A percentile compares a stretch with the other conserved stretches of the same genome.
Conservation (phyloP, 2,888 invertebrate genomes). For the Lasius fuliginosus region DNA sequence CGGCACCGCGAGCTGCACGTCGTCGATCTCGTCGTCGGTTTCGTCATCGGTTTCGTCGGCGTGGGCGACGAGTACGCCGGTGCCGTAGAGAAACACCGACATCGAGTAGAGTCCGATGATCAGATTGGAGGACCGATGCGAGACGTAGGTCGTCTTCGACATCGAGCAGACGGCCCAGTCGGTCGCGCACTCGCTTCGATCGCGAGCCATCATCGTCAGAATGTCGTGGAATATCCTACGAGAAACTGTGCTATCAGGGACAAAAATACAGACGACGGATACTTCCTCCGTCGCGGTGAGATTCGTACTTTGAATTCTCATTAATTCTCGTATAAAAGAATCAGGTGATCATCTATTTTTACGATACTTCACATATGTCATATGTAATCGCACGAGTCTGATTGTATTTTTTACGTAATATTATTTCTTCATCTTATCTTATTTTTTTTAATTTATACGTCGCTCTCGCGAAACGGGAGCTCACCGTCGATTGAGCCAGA, state of each 20-base stretch:
- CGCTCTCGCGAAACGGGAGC: neutral
- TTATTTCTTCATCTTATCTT: neutral
- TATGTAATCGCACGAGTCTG: neutral
- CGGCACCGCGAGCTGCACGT: neutral
- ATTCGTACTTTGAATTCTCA: neutral
- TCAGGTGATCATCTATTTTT: neutral
- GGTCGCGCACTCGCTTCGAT: constrained; percentile 55
- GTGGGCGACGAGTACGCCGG: constrained; percentile 35
- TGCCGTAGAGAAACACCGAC: constrained; percentile 24
- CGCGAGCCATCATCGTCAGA: constrained; percentile 58
- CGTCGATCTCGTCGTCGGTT: neutral
- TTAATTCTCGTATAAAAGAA: neutral
- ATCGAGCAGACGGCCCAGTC: constrained; percentile 47
- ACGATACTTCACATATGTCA: neutral
- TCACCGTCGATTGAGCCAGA: constrained; percentile 65
- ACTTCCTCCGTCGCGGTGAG: neutral
- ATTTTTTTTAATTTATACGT: neutral
- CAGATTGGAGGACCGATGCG: constrained; percentile 47
- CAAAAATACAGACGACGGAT: neutral
- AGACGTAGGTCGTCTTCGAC: constrained; percentile 42
- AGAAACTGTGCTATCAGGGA: neutral
- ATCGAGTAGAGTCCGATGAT: constrained; percentile 41
- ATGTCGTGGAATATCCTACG: constrained; percentile 54
- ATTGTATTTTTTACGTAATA: neutral
- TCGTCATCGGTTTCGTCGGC: constrained; percentile 3